A percentile compares a stretch with the other conserved stretches of the same genome.
Evolutionary conservation across 2,113 vertebrate genomes (phyloP).

Genomic region (Jacana jacana): DNA sequence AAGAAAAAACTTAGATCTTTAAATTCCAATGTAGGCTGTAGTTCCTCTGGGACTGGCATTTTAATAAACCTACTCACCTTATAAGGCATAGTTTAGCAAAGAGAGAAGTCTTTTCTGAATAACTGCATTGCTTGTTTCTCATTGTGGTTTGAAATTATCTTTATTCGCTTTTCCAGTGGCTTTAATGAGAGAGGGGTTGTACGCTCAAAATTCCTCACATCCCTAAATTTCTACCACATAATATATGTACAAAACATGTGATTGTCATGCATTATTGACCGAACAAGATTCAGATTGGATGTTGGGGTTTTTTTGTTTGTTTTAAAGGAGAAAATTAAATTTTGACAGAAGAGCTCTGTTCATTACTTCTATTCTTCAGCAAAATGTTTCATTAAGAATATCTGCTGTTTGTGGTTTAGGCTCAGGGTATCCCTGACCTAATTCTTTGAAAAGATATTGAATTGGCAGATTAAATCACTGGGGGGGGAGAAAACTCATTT

Average conservation of each 20-base stretch:
- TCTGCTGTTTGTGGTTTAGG: background rate
- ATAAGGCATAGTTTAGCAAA: background rate
- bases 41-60: background rate
- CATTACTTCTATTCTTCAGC: background rate
- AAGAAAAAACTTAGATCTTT: background rate
- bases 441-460: background rate
- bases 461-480: background rate
- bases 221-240: background rate
- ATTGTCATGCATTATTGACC: background rate
- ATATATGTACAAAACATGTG: background rate
- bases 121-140: background rate
- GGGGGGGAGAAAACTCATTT: background rate
- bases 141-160: background rate
- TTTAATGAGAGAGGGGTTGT: background rate
- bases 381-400: background rate
- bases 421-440: background rate
- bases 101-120: background rate
- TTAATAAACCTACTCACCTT: background rate
- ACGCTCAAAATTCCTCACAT: background rate
- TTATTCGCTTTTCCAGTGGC: background rate
- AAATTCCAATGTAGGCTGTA: background rate
- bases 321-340: background rate
- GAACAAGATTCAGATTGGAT: background rate
- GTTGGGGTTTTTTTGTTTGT: background rate
- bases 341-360: background rate